Evolutionary conservation across 2,113 vertebrate species (phyloP), one percentile per base, ranked within the genome.

Genomic region (Pygoscelis antarcticus): DNA sequence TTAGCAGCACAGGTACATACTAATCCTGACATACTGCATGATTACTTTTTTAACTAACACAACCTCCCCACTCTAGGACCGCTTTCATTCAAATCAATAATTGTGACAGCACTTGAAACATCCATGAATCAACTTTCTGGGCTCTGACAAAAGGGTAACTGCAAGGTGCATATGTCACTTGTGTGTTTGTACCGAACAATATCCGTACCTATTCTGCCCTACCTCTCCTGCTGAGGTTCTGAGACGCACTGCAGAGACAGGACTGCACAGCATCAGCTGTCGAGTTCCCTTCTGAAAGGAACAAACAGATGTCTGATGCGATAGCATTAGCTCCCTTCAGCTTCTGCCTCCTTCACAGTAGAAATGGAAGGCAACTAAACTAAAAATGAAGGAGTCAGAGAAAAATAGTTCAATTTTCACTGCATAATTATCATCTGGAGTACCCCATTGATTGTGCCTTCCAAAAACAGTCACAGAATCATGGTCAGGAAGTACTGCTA

Each of bases 121-220:
- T 17, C 16, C 32, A 30, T 7, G 26, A 69, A 75, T 30, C 49
- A 51, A 23, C 52, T 15, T 77, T 51, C 42, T 10, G 3, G 34
- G n/a, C 26, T 72, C 69, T 47, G 29, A 65, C 10, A n/a, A 69
- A 65, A 51, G 27, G n/a, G 20, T 38, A 89, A 44, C 5, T 8
- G 6, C 54, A 82, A 74, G 44, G 18, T 58, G 8, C 6, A 3
- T 23, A 13, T 13, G 8, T 7, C 22, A 51, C 51, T 69, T 36
- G 4, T 0, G 0, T 23, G 26, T 62, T 46, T 49, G 7, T 57
- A 34, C 15, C 20, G 4, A 74, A 57, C 12, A 64, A 6, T 30
- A 62, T 23, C 52, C 29, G 38, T 29, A 51, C 25, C 32, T 76
- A 10, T 11, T 38, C 57, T 84, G 62, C 30, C 27, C 27, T 46